Evolutionary conservation across 2,113 vertebrate genomes (phyloP), one percentile per base, ranked within the genome.

Genomic region (Boleophthalmus pectinirostris): DNA sequence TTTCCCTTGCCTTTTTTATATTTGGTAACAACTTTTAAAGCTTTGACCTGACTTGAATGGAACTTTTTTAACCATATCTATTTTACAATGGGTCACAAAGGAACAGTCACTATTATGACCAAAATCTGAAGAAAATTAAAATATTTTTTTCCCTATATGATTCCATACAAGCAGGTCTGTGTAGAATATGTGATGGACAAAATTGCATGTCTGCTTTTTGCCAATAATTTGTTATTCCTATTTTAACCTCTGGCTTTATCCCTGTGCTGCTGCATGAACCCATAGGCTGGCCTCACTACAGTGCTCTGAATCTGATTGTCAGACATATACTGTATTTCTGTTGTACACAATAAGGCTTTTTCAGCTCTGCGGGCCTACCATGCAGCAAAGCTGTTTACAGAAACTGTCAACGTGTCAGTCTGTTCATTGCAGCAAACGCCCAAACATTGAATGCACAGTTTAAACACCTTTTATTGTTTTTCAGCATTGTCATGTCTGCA

Each of bases 271-370:
- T 70, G 91, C 89, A 90, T 92, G 91, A 85, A 46, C 58, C 86
- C 82, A 20, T 86, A 77, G 76, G 85, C 74, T 73, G 82, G 70
- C 85, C 82, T 82, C 83, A 85, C 83, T 90, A 87, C 88, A 86
- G 68, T 79, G 80, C 90, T 91, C 90, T 92, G 89, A 92, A 91
- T 91, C 90, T 90, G 80, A 84, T 90, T 92, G 78, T 73, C 83
- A 90, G 87, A 91, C 87, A 81, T 74, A 82, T 75, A 83, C 85
- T 83, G 49, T 73, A 72, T 47, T 67, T 3, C 76, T 75, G 45
- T 29, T 18, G 33, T 72, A 64, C 20, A 54, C 47, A 54, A 46
- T 58, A 58, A 80, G 64, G 56, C 38, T 71, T 70, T 29, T 21
- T 47, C 65, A 78, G 43, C 63, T 23, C 63, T 68, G 9, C 35